Base-by-base conservation (phyloP, 1,140 invertebrate genomes). In the Homarus americanus region DNA sequence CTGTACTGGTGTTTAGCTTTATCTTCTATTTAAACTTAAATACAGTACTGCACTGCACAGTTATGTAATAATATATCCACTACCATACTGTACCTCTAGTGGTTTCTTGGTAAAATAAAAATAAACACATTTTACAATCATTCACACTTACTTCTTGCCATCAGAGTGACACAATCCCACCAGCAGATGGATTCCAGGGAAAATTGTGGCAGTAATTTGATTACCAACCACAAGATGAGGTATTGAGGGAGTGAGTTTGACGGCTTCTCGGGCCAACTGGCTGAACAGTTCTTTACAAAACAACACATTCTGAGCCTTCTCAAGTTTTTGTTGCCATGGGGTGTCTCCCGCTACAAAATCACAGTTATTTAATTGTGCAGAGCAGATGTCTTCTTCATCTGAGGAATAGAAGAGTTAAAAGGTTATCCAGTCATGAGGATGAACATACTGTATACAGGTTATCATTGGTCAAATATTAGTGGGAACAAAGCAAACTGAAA, bases 201-300 rank as follows among this genome's bases (percentile, higher is more conserved):
- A 96, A 40, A 99, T 97, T 69, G 98, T 98, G 20, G 98, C 98
- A 95, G 98, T 97, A 92, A 99, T 99, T 95, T 99, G 98, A 95
- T 99, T 99, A 73, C 98, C 98, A 78, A 99, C 97, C 41, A 99
- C 98, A 95, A 99, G 97, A 93, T 99, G 98, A 12, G 98, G 98
- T 93, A 99, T 98, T 0, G 97, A 96, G 3, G 97, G 97, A 93
- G 98, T 97, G 1, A 98, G 94, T 93, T 99, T 97, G 5, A 99
- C 98, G 0, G 98, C 98, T 94, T 99, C 98, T 91, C 97, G 96
- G 0, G 98, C 98, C 49, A 99, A 95, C 94, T 99, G 97, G 91
- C 97, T 97, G 94, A 99, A 99, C 2, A 99, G 94, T 94, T 99
- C 98, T 95, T 99, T 99, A 94, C 98, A 99, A 94, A 99, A 99